These are phyloP conservation scores for Corvus hawaiiensis DNA, from an alignment of 2,113 vertebrate species.

Conservation along the genomic window DNA sequence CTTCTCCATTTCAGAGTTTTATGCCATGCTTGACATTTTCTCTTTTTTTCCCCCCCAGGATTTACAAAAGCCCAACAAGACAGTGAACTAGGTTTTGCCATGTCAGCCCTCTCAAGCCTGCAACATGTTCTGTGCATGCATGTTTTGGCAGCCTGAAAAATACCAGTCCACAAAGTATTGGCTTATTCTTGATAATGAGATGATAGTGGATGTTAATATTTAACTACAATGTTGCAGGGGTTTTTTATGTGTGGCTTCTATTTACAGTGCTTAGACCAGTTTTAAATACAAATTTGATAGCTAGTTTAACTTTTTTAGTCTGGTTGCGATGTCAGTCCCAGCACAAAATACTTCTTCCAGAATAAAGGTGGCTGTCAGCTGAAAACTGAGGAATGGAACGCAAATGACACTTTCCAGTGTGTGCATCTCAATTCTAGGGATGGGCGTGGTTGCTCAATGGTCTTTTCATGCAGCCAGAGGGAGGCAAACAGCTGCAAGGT, in stretches of 20 bases:
- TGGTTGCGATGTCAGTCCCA: accelerated
- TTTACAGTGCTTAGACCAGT: not conserved
- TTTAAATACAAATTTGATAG: not conserved
- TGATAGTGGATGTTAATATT: slow-evolving; percentile 3
- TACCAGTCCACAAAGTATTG: not conserved
- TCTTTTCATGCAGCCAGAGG: not conserved
- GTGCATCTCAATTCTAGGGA: not conserved
- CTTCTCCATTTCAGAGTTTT: not conserved
- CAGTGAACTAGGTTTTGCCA: not conserved
- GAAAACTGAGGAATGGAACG: not conserved
- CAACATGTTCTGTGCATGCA: accelerated
- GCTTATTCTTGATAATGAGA: not conserved
- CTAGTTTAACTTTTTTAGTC: not conserved
- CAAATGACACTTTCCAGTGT: not conserved
- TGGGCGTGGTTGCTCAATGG: accelerated
- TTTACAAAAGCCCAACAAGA: not conserved
- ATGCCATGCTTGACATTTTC: not conserved
- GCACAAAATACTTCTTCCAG: accelerated
- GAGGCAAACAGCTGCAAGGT: not conserved
- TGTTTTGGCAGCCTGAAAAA: not conserved
- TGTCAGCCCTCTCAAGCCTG: not conserved
- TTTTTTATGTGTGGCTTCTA: not conserved
- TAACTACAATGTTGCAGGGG: not conserved
- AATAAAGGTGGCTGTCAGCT: not conserved
- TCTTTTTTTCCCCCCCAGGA: too few relatives aligned